Evolutionary conservation across 2,113 vertebrate genomes (phyloP).

Genomic region (Crotophaga sulcirostris): DNA sequence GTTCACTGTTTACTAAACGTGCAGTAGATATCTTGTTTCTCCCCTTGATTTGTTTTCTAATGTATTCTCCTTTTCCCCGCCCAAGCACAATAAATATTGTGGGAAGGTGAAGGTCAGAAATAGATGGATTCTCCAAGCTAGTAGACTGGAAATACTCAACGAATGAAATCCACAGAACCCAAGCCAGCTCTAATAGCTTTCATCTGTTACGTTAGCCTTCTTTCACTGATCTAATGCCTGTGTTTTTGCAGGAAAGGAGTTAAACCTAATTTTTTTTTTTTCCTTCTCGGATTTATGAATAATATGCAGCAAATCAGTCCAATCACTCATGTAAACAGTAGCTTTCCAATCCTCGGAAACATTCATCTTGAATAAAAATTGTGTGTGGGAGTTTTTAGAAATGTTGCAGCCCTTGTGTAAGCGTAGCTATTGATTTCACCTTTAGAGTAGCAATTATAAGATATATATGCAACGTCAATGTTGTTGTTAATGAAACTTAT

Average conservation of each 20-base stretch:
- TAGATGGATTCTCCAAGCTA: slow-evolving; percentile 35
- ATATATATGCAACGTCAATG: neutral
- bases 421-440: slow-evolving; percentile 64
- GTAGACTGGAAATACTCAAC: slow-evolving; percentile 31
- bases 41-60: neutral
- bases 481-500: slow-evolving; percentile 44
- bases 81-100: slow-evolving; percentile 8
- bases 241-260: slow-evolving; percentile 54
- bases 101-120: slow-evolving; percentile 53
- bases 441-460: slow-evolving; percentile 51
- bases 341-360: slow-evolving; percentile 59
- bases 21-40: slow-evolving; percentile 5
- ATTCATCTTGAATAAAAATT: slow-evolving; percentile 57
- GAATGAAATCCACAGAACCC: neutral
- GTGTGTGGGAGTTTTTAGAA: slow-evolving; percentile 28
- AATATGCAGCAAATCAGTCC: slow-evolving; percentile 58
- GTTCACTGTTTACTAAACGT: neutral
- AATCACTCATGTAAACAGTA: slow-evolving; percentile 71
- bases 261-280: slow-evolving; percentile 53
- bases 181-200: slow-evolving; percentile 32
- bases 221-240: neutral
- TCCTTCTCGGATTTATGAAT: slow-evolving; percentile 63
- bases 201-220: slow-evolving; percentile 28
- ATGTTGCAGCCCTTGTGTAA: neutral
- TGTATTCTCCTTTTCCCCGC: neutral